phyloP scores from a whole-genome alignment of 2,797 vertebrate species.

The Coregonus suidteri region DNA sequence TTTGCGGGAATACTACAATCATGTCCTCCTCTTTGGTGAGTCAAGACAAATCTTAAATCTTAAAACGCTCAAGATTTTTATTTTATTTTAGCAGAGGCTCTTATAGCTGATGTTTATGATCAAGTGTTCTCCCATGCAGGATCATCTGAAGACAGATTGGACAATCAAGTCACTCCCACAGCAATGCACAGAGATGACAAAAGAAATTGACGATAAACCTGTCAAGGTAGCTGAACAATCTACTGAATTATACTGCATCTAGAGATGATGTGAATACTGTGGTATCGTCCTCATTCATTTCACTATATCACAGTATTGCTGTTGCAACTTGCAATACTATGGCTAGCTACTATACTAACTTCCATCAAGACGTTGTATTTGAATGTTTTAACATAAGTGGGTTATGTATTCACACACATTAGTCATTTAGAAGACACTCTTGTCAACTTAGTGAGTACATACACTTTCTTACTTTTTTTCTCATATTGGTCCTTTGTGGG shows the following conservation, averaged over 20 bases:
- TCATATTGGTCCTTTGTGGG: no score
- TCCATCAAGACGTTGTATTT: no score
- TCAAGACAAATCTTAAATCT: not conserved
- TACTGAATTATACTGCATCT: no score
- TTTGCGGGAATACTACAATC: not conserved
- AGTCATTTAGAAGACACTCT: no score
- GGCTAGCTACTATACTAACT: no score
- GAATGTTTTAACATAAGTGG: no score
- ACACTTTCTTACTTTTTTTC: no score
- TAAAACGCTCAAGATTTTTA: not conserved
- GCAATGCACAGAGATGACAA: slow-evolving; percentile 76
- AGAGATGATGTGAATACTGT: not conserved
- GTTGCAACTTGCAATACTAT: slow-evolving; percentile 2
- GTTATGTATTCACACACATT: no score
- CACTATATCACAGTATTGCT: not conserved
- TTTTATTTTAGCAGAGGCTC: not conserved
- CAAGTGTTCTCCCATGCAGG: slow-evolving; percentile 53
- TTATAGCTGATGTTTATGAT: not conserved
- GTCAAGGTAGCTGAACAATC: slow-evolving; percentile 70
- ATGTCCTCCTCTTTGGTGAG: not conserved
- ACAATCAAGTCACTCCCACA: slow-evolving; percentile 75
- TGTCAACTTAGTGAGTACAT: no score
- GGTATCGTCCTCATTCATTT: not conserved
- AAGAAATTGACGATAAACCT: slow-evolving; percentile 77
- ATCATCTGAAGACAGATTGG: slow-evolving; percentile 73